These are phyloP conservation scores for Hyles vespertilio DNA, from an alignment of 1,140 invertebrate genomes.

Conservation along the genomic window DNA sequence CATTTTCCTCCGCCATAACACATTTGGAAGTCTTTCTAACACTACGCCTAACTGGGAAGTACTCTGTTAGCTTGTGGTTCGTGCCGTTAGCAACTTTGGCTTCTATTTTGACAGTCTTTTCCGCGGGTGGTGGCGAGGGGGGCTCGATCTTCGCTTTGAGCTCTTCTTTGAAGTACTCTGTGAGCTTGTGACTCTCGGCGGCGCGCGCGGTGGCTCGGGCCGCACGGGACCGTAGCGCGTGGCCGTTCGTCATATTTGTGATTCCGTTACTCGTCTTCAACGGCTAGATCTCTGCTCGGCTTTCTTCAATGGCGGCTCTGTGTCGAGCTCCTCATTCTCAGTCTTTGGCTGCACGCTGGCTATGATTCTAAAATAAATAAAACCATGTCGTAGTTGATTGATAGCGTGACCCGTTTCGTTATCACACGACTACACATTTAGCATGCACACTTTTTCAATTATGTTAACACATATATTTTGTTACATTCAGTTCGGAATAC, in stretches of 20 bases:
- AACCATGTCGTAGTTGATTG: not conserved
- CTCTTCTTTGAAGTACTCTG: constrained; percentile 67
- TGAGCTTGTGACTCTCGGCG: constrained; percentile 61
- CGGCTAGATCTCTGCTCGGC: constrained; percentile 47
- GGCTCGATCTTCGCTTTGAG: constrained; percentile 51
- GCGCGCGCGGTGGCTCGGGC: constrained; percentile 47
- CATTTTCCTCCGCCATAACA: constrained; percentile 90
- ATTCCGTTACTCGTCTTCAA: constrained; percentile 55
- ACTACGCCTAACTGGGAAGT: constrained; percentile 92
- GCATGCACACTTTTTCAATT: no score
- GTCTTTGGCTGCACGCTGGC: constrained; percentile 46
- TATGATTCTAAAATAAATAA: constrained; percentile 43
- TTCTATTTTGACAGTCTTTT: constrained; percentile 52
- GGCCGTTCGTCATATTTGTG: constrained; percentile 64
- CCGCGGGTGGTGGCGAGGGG: constrained; percentile 40
- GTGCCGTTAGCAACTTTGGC: constrained; percentile 48
- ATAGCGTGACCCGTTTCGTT: not conserved
- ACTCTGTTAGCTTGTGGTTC: constrained; percentile 89
- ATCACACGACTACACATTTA: constrained; percentile 3
- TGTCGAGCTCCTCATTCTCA: constrained; percentile 55
- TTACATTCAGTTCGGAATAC: no score
- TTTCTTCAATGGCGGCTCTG: constrained; percentile 48
- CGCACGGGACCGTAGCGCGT: constrained; percentile 42
- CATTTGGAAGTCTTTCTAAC: constrained; percentile 89
- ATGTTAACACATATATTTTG: no score